Evolutionary conservation across 2,888 invertebrate genomes (phyloP), one percentile per base, ranked within the genome.

Genomic region (Dilophus febrilis): DNA sequence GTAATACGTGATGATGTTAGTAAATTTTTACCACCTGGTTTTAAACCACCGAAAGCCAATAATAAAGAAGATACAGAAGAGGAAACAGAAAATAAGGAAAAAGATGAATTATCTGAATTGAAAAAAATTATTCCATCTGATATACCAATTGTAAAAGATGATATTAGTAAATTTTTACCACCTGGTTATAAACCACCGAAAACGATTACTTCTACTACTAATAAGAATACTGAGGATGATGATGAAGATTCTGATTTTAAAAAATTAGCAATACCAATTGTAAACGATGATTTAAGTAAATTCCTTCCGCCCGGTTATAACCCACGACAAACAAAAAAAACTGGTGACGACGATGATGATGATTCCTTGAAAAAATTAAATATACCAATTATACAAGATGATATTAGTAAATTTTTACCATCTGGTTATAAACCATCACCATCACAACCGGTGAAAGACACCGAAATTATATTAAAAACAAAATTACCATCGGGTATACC

Each of bases 161-260:
- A 74, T 47, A 50, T 74, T 1, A 69, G 64, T 49, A 68, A 73
- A 46, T 65, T 78, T 36, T 58, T 79, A 44, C 79, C 79, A n/a
- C 69, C 74, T 8, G 77, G 74, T 3, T 82, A 70, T 49, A 79
- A 77, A 48, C 53, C 57, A 3, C 66, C 62, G 49, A 45, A 55
- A 2, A 35, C 54, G 1, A 42, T 56, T 3, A 52, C 50, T 34
- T 56, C 59, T 22, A 55, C 43, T 4, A 27, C 37, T 2, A 35
- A 18, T 6, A 37, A 10, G 48, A 35, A 13, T 33, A 46, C 31
- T 37, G 40, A 45, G 12, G 4, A 4, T 6, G 8, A 4, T 6
- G 4, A 4, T 22, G 54, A 57, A 5, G 66, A 61, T 49, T 45
- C 56, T 1, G 35, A 55, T 1, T 44, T 56, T 2, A 53, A 51